These are phyloP conservation scores for Geodia barretti DNA, from an alignment of 37 sponge, comb jelly and placozoan species.

Conservation along the genomic window DNA sequence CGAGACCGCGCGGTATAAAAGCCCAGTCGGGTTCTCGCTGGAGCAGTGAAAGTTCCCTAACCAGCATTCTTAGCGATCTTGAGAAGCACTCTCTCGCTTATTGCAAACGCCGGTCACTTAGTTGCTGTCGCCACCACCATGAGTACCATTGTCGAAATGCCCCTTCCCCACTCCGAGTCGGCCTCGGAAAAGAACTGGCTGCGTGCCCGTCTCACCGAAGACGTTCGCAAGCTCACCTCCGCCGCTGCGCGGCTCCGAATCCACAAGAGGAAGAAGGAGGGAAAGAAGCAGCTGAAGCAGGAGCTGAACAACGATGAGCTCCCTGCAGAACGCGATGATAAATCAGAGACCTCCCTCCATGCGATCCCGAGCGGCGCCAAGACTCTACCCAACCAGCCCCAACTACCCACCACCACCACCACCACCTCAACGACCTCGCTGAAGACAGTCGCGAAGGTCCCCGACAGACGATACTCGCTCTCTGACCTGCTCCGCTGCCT, in stretches of 20 bases:
- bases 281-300: conserved; percentile 9
- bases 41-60: too few species aligned
- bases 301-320: conserved; percentile 7
- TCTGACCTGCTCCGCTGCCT: conserved; percentile 65
- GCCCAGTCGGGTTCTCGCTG: too few species aligned
- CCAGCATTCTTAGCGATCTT: too few species aligned
- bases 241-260: conserved; percentile 68
- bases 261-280: conserved; percentile 15
- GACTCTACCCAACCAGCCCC: not conserved
- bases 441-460: conserved; percentile 2
- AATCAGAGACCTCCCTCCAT: not conserved
- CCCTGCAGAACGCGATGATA: not conserved
- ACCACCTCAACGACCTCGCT: not conserved
- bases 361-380: not conserved
- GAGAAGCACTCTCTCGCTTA: too few species aligned
- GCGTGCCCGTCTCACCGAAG: conserved; percentile 40
- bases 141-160: not conserved
- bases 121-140: not conserved
- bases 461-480: conserved; percentile 44
- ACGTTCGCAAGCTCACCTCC: conserved; percentile 58
- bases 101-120: not conserved
- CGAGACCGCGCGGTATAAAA: too few species aligned
- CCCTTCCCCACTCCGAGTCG: not conserved
- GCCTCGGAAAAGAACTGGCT: not conserved
- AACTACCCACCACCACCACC: not conserved